Conservation (phyloP, 2,888 invertebrate species). For the Lepidochitona cinerea region DNA sequence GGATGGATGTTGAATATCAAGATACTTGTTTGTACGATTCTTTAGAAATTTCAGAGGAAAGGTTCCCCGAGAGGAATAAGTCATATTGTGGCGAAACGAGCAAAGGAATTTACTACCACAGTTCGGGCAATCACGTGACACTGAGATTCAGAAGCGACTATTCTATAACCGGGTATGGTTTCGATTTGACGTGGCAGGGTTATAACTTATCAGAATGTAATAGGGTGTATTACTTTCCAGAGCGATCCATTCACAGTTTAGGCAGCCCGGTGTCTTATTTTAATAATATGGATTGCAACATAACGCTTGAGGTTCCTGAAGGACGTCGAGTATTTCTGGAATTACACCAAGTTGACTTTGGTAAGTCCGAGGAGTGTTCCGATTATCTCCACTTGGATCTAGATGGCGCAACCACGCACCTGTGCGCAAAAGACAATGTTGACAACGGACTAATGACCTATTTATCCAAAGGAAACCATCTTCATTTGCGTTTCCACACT, state of each 20-base stretch:
- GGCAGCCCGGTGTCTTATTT: slow-evolving; percentile 81
- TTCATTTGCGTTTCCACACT: neutral
- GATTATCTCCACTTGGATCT: neutral
- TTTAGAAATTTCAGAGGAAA: slow-evolving; percentile 22
- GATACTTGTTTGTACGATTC: slow-evolving; percentile 42
- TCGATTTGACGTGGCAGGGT: slow-evolving; percentile 30
- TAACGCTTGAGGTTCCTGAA: slow-evolving; percentile 78
- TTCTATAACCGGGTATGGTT: slow-evolving; percentile 29
- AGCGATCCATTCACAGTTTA: slow-evolving; percentile 79
- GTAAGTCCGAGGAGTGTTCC: neutral
- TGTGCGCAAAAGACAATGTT: neutral
- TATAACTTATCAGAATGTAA: slow-evolving; percentile 20
- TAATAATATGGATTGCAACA: slow-evolving; percentile 81
- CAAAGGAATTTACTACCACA: slow-evolving; percentile 13
- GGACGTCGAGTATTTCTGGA: slow-evolving; percentile 80
- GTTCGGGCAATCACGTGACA: slow-evolving; percentile 15
- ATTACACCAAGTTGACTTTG: neutral
- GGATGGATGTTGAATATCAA: slow-evolving; percentile 36
- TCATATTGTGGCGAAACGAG: neutral
- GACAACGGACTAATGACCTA: neutral
- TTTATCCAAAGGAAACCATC: neutral
- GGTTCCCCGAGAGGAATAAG: neutral
- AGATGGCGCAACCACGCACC: neutral
- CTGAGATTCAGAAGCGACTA: slow-evolving; percentile 36
- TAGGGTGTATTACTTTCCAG: neutral